Percentiles rank a stretch among this genome's conserved stretches.
Conservation (phyloP, 2,113 vertebrate species). For the Caranx ignobilis region DNA sequence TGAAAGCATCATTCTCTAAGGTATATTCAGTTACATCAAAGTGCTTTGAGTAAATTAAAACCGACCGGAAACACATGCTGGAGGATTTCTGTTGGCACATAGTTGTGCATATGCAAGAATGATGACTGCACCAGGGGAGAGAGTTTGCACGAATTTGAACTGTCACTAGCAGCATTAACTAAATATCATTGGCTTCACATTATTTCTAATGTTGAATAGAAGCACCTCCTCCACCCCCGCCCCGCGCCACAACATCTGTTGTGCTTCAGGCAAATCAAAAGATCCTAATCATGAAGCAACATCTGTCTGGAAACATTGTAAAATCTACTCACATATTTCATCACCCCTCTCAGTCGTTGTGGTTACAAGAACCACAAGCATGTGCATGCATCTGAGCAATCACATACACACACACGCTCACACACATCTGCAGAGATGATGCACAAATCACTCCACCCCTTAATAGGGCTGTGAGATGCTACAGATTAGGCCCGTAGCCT, state of each 20-base stretch:
- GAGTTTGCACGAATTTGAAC: not conserved
- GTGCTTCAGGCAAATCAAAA: slow-evolving; percentile 9
- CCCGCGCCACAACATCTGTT: slow-evolving; percentile 7
- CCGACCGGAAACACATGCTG: slow-evolving; percentile 16
- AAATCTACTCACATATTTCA: not conserved
- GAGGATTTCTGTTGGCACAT: not conserved
- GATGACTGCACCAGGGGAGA: not conserved
- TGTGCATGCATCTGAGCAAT: not conserved
- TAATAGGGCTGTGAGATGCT: not conserved
- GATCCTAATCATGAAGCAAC: slow-evolving; percentile 26
- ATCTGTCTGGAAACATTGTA: slow-evolving; percentile 5
- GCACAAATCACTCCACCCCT: not conserved
- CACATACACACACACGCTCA: not conserved
- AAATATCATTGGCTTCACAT: not conserved
- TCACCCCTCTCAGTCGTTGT: not conserved
- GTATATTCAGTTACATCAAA: slow-evolving; percentile 33
- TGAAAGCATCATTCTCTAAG: not conserved
- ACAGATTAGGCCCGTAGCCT: not conserved
- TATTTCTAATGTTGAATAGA: not conserved
- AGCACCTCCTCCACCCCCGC: not conserved
- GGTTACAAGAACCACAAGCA: not conserved
- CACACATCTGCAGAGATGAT: not conserved
- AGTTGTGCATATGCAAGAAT: not conserved
- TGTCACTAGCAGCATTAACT: not conserved
- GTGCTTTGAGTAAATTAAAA: slow-evolving; percentile 3